Base-by-base conservation (phyloP, 2,888 invertebrate genomes). In the Agonopterix heracliana region DNA sequence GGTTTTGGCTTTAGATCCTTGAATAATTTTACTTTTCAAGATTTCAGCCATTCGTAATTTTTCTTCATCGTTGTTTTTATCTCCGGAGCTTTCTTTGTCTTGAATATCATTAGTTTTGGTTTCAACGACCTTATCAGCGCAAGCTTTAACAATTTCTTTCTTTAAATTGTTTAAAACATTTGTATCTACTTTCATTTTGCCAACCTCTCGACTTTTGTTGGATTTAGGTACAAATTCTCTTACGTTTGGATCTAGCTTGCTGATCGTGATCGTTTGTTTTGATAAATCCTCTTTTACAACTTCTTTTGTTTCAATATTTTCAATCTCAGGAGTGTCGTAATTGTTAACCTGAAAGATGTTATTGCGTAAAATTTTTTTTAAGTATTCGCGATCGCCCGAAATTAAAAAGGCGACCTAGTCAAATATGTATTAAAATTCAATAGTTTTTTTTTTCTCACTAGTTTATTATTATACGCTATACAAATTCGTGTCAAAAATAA, bases 161-260 rank as follows among this genome's bases (percentile, higher is more conserved):
- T 35, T 9, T 35, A 9, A 9, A 8, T 46, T 34, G 7, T 26
- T 2, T 40, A 14, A 12, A 10, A 9, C 1, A 26, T 51, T 44
- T 1, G 41, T 36, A 9, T 49, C 11, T 35, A 35, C 35, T 35
- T 35, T 35, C 9, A 35, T 35, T 11, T 40, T 40, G 11, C 40
- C 40, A 40, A 9, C n/a, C 40, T 41, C 7, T 2, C 41, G 10
- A 11, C 2, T 41, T 11, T 41, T 9, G 34, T 14, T 13, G 14
- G 9, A n/a, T 40, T 54, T 66, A 3, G 83, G 81, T 26, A 68
- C 52, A 52, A 82, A 85, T 52, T 74, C 77, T 3, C 56, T 9
- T 1, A 77, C 77, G 34, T 68, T 46, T 3, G 83, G 82, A 60
- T 85, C 76, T 11, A 82, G 59, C 59, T 71, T 78, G 51, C 70